Conservation (phyloP, 2,888 invertebrate species). For the Graphium colonna region DNA sequence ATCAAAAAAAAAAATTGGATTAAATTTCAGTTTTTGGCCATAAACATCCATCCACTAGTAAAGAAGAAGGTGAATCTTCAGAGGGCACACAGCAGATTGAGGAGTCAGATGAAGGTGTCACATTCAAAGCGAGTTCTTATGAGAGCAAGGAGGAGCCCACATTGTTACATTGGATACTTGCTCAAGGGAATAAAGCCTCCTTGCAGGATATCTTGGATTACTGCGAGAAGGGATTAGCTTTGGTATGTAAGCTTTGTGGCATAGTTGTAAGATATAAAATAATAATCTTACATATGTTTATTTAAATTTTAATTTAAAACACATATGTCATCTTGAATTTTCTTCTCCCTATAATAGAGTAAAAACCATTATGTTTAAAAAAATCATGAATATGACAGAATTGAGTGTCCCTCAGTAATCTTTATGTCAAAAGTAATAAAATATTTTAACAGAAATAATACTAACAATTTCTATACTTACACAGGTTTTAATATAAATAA, state of each 20-base stretch:
- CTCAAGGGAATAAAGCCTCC: constrained; percentile 89
- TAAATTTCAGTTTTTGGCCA: constrained; percentile 58
- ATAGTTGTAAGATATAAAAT: neutral
- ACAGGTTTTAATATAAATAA: too few species aligned
- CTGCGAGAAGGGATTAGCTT: constrained; percentile 86
- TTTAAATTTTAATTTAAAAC: neutral
- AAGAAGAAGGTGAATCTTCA: constrained; percentile 47
- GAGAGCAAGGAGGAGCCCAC: constrained; percentile 77
- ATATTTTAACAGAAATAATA: too few species aligned
- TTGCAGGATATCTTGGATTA: constrained; percentile 88
- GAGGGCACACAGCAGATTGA: constrained; percentile 47
- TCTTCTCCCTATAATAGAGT: too few species aligned
- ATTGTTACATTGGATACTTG: constrained; percentile 92
- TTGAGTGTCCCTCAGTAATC: too few species aligned
- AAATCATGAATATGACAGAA: too few species aligned
- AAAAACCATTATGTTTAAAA: too few species aligned
- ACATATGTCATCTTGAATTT: too few species aligned
- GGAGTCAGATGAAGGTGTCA: constrained; percentile 59
- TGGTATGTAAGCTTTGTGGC: constrained; percentile 69
- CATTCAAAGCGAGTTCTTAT: constrained; percentile 52
- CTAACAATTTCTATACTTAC: too few species aligned
- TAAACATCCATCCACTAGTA: constrained; percentile 52
- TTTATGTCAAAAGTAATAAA: too few species aligned
- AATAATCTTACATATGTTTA: neutral
- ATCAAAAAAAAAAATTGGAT: too few species aligned